Percentiles rank a stretch among this genome's conserved stretches.
Conservation (phyloP, 2,888 invertebrate species). For the Microctonus aethiopoides region DNA sequence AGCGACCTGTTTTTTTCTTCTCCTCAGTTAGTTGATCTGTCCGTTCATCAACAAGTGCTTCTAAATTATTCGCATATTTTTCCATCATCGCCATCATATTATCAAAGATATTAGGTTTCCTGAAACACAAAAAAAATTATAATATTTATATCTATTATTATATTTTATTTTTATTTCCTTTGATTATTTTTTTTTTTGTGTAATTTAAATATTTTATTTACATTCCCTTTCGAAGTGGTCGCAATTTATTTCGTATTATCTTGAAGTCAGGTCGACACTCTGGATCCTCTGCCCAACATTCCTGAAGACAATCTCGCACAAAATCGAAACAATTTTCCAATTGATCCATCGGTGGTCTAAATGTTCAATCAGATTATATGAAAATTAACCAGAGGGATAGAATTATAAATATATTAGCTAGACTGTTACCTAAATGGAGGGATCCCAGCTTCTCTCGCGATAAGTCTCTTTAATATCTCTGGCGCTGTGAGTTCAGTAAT, state of each 20-base stretch:
- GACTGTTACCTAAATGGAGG: conserved; percentile 71
- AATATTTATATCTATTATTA: background rate
- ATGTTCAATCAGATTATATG: background rate
- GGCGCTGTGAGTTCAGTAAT: conserved; percentile 74
- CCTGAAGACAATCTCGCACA: conserved; percentile 84
- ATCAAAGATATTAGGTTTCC: conserved; percentile 96
- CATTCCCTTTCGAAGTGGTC: conserved; percentile 90
- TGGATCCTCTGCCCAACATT: conserved; percentile 88
- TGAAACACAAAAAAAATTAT: conserved; percentile 63
- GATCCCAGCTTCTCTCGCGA: conserved; percentile 68
- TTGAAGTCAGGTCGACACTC: conserved; percentile 87
- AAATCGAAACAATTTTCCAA: conserved; percentile 87
- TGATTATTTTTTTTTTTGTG: conserved; percentile 5
- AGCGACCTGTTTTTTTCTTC: conserved; percentile 87
- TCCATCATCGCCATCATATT: conserved; percentile 99
- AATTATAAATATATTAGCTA: conserved; percentile 44
- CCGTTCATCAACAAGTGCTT: conserved; percentile 91
- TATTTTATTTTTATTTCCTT: background rate
- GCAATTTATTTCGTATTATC: conserved; percentile 79
- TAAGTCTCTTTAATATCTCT: conserved; percentile 75
- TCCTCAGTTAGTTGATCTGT: conserved; percentile 94
- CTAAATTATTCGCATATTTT: conserved; percentile 94
- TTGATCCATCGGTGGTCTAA: conserved; percentile 82
- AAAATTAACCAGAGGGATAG: background rate
- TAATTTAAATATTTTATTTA: conserved; percentile 68